Base-by-base conservation (phyloP, 2,888 invertebrate species). In the Oscheius myriophilus region DNA sequence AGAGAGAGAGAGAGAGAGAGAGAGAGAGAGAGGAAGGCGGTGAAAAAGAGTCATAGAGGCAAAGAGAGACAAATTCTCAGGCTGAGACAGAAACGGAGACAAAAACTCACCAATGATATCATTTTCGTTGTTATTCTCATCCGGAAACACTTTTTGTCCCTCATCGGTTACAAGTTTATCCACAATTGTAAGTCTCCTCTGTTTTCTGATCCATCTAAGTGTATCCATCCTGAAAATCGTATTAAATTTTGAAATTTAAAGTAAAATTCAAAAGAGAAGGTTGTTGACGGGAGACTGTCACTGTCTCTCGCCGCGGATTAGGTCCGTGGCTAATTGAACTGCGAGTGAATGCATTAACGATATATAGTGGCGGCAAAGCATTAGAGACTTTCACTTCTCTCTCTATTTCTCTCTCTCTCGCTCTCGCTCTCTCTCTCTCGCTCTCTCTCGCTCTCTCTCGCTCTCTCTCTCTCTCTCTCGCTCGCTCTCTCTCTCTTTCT, bases 161-260 rank as follows among this genome's bases (percentile, higher is more conserved):
- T 61, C 49, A 49, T 61, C 61, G n/a, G 61, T 61, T 2, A 49
- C 49, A 26, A 61, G 61, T 46, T 49, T 46, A 25, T 61, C 61
- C 33, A 49, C 46, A 25, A 61, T 49, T 4, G 61, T 61, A 3
- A 61, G 39, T 18, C 61, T 46, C 9, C 26, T 33, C 21, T 49
- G 61, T 25, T 33, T 14, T 61, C 46, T 46, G 26, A 26, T 39
- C 61, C 61, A 61, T 25, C 51, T 26, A 16, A 61, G 1, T 16
- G 58, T 43, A 18, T 61, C 61, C 61, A 61, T 61, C 26, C 33
- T 33, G 33, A 33, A 33, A 33, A 9, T 39, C 12, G n/a, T 18
- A 23, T 57, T 18, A 55, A 21, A 39, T 16, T 16, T 25, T 11
- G 57, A 39, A 11, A 4, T 23, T 53, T 2, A 53, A 16, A 23